phyloP scores from a whole-genome alignment of 2,888 invertebrate genomes.

The Lamellibrachia columna region DNA sequence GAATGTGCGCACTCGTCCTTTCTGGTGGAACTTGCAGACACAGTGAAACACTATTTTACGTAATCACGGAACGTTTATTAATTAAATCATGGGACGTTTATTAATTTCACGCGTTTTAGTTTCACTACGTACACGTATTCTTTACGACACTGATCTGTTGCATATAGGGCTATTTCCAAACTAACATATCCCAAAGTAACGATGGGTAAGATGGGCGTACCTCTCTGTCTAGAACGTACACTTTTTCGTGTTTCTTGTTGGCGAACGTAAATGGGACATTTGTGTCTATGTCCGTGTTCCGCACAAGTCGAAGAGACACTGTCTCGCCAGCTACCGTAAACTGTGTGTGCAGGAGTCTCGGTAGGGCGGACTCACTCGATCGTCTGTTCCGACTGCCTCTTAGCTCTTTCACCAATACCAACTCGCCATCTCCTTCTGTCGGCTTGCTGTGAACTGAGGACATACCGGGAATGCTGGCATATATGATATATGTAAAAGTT shows the following conservation, averaged over 20 bases:
- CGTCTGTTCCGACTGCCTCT: neutral
- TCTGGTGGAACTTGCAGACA: no score
- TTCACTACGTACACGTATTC: no score
- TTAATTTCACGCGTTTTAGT: no score
- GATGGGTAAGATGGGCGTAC: neutral
- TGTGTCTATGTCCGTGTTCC: neutral
- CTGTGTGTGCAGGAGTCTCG: neutral
- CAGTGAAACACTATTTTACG: no score
- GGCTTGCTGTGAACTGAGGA: neutral
- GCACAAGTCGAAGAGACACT: neutral
- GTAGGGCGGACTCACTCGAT: neutral
- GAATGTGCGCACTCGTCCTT: no score
- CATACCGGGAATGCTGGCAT: neutral
- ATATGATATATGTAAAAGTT: neutral
- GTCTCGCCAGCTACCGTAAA: neutral
- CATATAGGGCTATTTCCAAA: neutral
- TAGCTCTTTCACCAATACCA: neutral
- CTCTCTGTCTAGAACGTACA: neutral
- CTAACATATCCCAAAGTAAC: neutral
- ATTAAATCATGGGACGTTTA: no score
- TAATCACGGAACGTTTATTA: no score
- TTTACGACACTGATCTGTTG: neutral
- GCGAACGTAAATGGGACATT: slow-evolving; percentile 4
- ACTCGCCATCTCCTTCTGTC: neutral
- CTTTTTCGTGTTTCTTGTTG: neutral